Percentiles rank a stretch among this genome's conserved stretches.
Evolutionary conservation across 2,888 invertebrate species (phyloP).

Genomic region (Tetranychus piercei): DNA sequence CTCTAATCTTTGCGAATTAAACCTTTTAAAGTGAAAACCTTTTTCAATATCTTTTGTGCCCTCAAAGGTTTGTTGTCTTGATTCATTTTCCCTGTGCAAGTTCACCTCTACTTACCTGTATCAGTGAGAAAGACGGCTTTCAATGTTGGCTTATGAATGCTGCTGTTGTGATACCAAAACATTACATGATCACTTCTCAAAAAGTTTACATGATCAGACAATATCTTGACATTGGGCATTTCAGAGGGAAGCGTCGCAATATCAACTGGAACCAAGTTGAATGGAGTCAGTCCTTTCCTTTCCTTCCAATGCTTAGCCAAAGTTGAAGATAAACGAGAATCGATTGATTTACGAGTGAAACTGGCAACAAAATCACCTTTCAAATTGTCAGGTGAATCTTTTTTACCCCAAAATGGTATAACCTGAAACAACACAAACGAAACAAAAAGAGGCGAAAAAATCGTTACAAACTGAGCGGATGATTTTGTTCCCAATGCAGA

Average conservation of each 20-base stretch:
- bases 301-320: conserved; percentile 22
- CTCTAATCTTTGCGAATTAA: too few species aligned
- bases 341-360: conserved; percentile 30
- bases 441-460: not conserved
- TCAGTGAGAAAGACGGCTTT: conserved; percentile 32
- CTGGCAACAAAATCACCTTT: conserved; percentile 32
- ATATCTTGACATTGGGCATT: conserved; percentile 28
- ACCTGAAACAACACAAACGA: not conserved
- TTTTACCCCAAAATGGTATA: conserved; percentile 16
- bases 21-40: too few species aligned
- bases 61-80: too few species aligned
- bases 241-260: conserved; percentile 28
- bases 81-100: too few species aligned
- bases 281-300: not conserved
- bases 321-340: conserved; percentile 28
- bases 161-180: conserved; percentile 32
- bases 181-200: conserved; percentile 32
- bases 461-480: not conserved
- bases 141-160: conserved; percentile 26
- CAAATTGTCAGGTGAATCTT: conserved; percentile 17
- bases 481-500: too few species aligned
- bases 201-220: conserved; percentile 31
- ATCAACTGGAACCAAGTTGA: conserved; percentile 27
- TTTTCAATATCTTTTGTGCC: too few species aligned
- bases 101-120: conserved; percentile 31